Evolutionary conservation across 2,797 vertebrate genomes (phyloP), one percentile per base, ranked within the genome.

Genomic region (Semaprochilodus insignis): DNA sequence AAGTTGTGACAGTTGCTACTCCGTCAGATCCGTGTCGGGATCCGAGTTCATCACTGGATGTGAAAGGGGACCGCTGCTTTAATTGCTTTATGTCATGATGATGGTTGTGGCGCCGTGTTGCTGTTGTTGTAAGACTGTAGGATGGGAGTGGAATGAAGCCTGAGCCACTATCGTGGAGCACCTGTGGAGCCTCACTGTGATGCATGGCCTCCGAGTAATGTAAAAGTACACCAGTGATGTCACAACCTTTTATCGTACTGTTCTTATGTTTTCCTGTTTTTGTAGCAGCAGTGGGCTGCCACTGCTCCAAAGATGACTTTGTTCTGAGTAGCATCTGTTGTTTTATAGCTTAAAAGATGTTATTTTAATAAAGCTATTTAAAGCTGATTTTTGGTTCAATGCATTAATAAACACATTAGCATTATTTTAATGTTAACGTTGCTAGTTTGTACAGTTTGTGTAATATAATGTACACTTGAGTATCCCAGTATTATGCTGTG

Each of bases 281-380:
- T 73, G 74, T 65, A 83, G 83, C 52, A 23, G 54, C 54, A 66
- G 67, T 55, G 55, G 40, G 36, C 55, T 27, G 31, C 59, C 27
- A 62, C 62, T 71, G 21, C 27, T 51, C 62, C 44, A 51, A 21
- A 10, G 36, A 63, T 2, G 13, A 70, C 1, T 6, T 62, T 75
- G 21, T 27, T 81, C 40, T 44, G 21, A 34, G 55, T 55, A 57
- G 72, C 55, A 60, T 60, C 31, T 60, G 44, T 51, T 55, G 36
- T 80, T 72, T 77, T 81, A 59, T 79, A 85, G 36, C 67, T 67
- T 40, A 36, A 81, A 44, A 21, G 34, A 79, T 77, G 77, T 84
- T 78, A 72, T 88, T 86, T 86, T 84, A 88, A 88, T 88, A 88
- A 88, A 84, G 36, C 14, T 31, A 34, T 60, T 74, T 57, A 67